Evolutionary conservation across 1,140 invertebrate species (phyloP).

Genomic region (Drosophila micromelanica): DNA sequence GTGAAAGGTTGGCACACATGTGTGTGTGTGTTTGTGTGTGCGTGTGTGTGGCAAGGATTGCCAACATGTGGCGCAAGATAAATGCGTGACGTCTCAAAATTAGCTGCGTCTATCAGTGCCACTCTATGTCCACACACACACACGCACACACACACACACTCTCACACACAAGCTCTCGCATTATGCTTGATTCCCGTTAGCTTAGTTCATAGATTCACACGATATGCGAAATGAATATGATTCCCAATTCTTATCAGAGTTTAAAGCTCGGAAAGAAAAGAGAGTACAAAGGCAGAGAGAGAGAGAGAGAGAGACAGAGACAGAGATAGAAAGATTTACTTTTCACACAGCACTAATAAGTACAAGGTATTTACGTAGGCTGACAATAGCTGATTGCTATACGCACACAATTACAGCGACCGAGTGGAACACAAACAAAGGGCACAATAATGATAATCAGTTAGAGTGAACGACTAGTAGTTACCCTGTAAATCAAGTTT

Average conservation of each 20-base stretch:
- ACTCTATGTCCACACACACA: neutral
- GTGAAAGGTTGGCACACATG: conserved; percentile 10
- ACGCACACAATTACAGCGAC: neutral
- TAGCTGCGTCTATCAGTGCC: conserved; percentile 36
- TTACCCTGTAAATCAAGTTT: neutral
- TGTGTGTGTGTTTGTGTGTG: too few relatives aligned
- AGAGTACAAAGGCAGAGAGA: too few relatives aligned
- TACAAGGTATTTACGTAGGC: neutral
- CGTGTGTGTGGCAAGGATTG: conserved; percentile 27
- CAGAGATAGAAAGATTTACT: neutral
- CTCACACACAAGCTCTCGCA: neutral
- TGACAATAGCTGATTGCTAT: conserved; percentile 26
- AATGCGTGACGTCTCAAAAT: conserved; percentile 48
- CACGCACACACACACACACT: neutral
- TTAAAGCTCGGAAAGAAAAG: neutral
- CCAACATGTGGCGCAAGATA: conserved; percentile 50
- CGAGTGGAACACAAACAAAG: too few relatives aligned
- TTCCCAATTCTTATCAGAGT: conserved; percentile 17
- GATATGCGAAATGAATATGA: conserved; percentile 25
- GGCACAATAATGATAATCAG: neutral
- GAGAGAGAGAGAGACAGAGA: neutral
- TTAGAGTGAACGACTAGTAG: neutral
- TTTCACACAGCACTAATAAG: conserved; percentile 3
- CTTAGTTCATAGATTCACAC: conserved; percentile 22
- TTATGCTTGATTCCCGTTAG: neutral